Evolutionary conservation across 2,888 invertebrate genomes (phyloP), one percentile per base, ranked within the genome.

Genomic region (Idaea dimidiata): DNA sequence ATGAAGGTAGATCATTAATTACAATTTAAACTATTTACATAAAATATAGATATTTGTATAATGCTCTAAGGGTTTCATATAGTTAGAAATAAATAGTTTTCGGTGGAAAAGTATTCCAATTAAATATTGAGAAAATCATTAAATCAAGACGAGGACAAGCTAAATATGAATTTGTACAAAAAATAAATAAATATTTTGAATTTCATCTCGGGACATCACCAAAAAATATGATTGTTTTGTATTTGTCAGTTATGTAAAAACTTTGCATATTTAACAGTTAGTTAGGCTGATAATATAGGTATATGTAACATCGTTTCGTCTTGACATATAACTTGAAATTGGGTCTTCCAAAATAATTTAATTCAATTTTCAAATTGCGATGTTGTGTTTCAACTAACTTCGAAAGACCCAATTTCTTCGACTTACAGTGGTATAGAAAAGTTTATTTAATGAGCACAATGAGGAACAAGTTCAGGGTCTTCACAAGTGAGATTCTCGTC

Each of bases 401-500:
- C 14, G 10, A 43, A 55, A 61, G 59, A 58, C 63, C 63, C 61
- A 63, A 63, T 31, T 57, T 55, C 0, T 43, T 8, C 43, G 8
- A 43, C 43, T 54, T 17, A 54, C 16, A 54, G n/a, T 8, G 16
- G 14, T 14, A n/a, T 54, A 54, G 54, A 14, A 6, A 56, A 17
- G 16, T 54, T 18, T 14, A 56, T 14, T 17, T 18, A 43, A 14
- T 54, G 59, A 0, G 62, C 62, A 91, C 80, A 95, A 91, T 87
- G 93, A 74, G 76, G 91, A 72, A 79, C 93, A 79, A 86, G 86
- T 82, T 96, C 96, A 0, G 95, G 95, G 65, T 97, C 97, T 80
- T 97, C 96, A 78, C 98, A 98, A 64, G 97, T 96, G 57, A 98
- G 93, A 75, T 95, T 95, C 70, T 95, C 93, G 78, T 97, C 96